Evolutionary conservation across 2,888 invertebrate species (phyloP), one percentile per base, ranked within the genome.

Genomic region (Amblyteles armatorius): DNA sequence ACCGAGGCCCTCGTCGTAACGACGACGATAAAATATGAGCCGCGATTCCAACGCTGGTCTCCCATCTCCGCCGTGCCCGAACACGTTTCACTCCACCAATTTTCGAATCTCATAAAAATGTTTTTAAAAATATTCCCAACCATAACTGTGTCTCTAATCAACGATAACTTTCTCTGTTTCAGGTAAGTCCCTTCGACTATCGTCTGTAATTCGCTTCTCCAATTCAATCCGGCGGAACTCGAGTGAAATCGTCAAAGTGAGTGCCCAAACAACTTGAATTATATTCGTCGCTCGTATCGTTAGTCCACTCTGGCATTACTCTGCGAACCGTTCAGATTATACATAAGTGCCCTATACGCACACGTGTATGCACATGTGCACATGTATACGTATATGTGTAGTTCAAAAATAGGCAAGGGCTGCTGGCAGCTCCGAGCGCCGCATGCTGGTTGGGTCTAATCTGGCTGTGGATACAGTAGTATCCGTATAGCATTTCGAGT

Each of bases 11-110:
- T 72, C 73, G 33, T 87, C 83, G 86, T 90, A 90, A 90, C 87
- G 89, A 91, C 88, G 87, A 74, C 87, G 89, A 90, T 90, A 89
- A 92, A 91, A 91, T 89, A 91, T 89, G 87, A 88, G 87, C 36
- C 52, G 19, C 19, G 48, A 48, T 71, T 79, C 26, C 48, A 63
- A 26, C 36, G 48, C 50, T 57, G 40, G 4, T 40, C 36, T 52
- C 3, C 26, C 26, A 26, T 26, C 52, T 36, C 50, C 16, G 36
- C 11, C 16, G 19, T 67, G 19, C 3, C 29, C n/a, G n/a, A 26
- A n/a, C 29, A 3, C 52, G n/a, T 13, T n/a, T 4, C 22, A 29
- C 6, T 76, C 63, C 77, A 57, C 72, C 71, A 67, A 63, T 80
- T 80, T 40, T 65, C 78, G 65, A 63, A 65, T 78, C 50, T 72